Evolutionary conservation across 2,888 invertebrate species (phyloP).

Genomic region (Sinhomidia bicolor): DNA sequence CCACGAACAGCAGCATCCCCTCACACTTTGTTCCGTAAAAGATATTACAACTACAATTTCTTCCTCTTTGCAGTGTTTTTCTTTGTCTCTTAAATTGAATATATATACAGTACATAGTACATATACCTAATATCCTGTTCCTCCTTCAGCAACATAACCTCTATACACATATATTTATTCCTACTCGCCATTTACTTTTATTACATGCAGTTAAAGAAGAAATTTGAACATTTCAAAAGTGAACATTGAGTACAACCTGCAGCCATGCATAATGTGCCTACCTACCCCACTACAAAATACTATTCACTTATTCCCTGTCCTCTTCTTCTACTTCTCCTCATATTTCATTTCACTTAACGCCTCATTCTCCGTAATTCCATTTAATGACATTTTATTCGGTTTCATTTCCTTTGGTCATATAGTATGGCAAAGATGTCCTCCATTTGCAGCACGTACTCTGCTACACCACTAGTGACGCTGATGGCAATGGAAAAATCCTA

Average conservation of each 20-base stretch:
- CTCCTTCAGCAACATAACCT: background rate
- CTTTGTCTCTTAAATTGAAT: background rate
- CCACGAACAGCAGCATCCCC: no score
- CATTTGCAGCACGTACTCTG: background rate
- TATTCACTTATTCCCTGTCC: background rate
- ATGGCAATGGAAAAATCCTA: background rate
- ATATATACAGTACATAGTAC: background rate
- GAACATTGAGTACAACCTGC: constrained; percentile 1
- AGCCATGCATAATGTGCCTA: background rate
- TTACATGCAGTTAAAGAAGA: constrained; percentile 50
- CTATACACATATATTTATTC: no score
- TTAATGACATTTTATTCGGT: constrained; percentile 56
- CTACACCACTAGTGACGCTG: background rate
- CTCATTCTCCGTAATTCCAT: constrained; percentile 59
- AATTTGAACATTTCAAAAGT: constrained; percentile 41
- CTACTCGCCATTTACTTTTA: constrained; percentile 63
- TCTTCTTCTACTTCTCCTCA: constrained; percentile 36
- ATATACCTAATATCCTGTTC: background rate
- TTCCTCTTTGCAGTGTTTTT: background rate
- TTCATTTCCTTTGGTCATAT: constrained; percentile 51
- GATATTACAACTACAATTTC: background rate
- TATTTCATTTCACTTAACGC: constrained; percentile 68
- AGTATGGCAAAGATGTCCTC: background rate
- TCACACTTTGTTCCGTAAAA: background rate
- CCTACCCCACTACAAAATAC: no score